A percentile compares a stretch with the other conserved stretches of the same genome.
phyloP scores from a whole-genome alignment of 2,797 vertebrate species.

The Lithobates sylvaticus region DNA sequence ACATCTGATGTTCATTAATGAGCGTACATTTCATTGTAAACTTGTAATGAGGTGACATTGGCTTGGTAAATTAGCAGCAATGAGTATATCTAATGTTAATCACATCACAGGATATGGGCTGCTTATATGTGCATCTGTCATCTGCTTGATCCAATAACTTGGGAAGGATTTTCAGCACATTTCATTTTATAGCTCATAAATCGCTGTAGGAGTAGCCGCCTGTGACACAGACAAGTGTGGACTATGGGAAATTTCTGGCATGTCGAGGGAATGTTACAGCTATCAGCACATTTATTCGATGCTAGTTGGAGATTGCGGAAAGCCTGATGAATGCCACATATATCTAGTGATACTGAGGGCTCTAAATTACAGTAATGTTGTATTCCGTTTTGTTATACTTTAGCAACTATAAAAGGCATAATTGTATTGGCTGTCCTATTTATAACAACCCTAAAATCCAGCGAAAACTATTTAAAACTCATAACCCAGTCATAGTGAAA shows the following conservation, averaged over 20 bases:
- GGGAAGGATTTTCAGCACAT: slow-evolving; percentile 48
- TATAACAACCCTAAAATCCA: background rate
- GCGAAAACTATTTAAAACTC: background rate
- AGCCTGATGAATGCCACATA: background rate
- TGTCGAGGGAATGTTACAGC: slow-evolving; percentile 11
- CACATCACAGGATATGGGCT: background rate
- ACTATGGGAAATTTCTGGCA: slow-evolving; percentile 28
- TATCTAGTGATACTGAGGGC: background rate
- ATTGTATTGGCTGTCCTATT: background rate
- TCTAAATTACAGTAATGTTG: background rate
- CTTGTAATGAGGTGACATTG: slow-evolving; percentile 23
- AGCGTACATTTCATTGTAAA: slow-evolving; percentile 34
- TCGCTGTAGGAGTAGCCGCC: slow-evolving; percentile 19
- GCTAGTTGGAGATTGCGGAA: background rate
- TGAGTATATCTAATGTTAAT: slow-evolving; percentile 20
- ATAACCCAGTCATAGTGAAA: no score
- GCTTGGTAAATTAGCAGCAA: background rate
- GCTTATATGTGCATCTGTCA: slow-evolving; percentile 24
- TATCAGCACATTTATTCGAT: slow-evolving; percentile 27
- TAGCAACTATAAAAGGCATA: background rate
- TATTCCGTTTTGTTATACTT: background rate
- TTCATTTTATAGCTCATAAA: slow-evolving; percentile 53
- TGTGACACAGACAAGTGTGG: slow-evolving; percentile 35
- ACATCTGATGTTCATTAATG: slow-evolving; percentile 15
- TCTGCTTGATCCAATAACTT: slow-evolving; percentile 26